Evolutionary conservation across 2,888 invertebrate species (phyloP), one percentile per base, ranked within the genome.

Genomic region (Erebia epiphron): DNA sequence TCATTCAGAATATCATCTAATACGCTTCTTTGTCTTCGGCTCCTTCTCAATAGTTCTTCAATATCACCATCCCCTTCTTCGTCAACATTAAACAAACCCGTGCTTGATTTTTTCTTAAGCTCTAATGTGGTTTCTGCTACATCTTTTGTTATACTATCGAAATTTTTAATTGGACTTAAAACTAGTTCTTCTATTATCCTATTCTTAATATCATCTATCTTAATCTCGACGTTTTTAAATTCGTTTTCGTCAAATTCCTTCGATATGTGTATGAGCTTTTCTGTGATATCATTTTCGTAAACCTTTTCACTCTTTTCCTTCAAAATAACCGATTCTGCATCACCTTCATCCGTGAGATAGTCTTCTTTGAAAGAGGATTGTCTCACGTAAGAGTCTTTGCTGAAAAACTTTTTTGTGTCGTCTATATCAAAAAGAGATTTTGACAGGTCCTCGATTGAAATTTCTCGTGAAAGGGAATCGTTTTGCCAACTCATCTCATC

Each of bases 1-100:
- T 95, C 93, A 82, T 94, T 94, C 73, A 95, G 89, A 79, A 96
- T 95, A 87, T 96, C 96, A 78, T 95, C 95, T 80, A 96, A 92
- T 79, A 95, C 94, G 87, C 95, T 96, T 85, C 96, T 94, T 85
- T 96, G 96, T 80, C 94, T 94, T 84, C 95, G 94, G 76, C 96
- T 95, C 79, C 95, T 94, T 84, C 90, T 94, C 63, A 96, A 89
- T 70, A 96, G 89, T 72, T 94, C 95, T 84, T 95, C 95, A 79
- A 96, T 86, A 77, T 94, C 94, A 68, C 94, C 94, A 79, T 95
- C 95, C 16, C 89, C 91, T 70, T 94, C 95, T 71, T 94, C 94
- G 71, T 89, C 90, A 13, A 93, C 87, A 74, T 82, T 86, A 75
- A 85, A 85, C 67, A 90, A 79, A 78, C 85, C 91, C 56, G 78